A percentile compares a stretch with the other conserved stretches of the same genome.
Conservation (phyloP, 2,797 vertebrate species). For the Coilia nasus region DNA sequence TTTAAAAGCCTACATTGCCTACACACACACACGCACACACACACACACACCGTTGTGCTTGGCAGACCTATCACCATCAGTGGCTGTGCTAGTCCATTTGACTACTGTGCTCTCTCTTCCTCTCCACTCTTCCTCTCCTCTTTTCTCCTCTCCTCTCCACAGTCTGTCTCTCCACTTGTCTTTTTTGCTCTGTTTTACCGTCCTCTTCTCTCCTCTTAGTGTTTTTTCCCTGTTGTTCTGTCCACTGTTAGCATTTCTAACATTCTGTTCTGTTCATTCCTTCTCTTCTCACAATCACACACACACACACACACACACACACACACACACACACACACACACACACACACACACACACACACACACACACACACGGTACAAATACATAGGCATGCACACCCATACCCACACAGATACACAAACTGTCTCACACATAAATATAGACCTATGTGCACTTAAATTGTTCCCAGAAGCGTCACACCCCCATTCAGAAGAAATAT, state of each 20-base stretch:
- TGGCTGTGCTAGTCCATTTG: no score
- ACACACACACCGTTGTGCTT: background rate
- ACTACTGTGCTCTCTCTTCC: background rate
- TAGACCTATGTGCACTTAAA: background rate
- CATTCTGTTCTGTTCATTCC: background rate
- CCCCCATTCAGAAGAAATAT: background rate
- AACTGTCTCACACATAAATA: no score
- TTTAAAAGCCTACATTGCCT: background rate
- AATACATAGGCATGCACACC: background rate
- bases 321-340: background rate
- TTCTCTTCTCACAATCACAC: background rate
- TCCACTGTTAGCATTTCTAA: no score
- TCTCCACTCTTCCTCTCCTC: background rate
- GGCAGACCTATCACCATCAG: background rate
- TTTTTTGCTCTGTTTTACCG: background rate
- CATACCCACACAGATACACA: background rate
- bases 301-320: background rate
- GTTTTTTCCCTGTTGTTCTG: background rate
- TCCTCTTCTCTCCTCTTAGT: no score
- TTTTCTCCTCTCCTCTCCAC: background rate
- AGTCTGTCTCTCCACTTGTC: no score
- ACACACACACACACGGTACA: background rate
- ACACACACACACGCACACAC: constrained; percentile 21
- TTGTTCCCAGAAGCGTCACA: background rate
- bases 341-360: background rate